These are phyloP conservation scores for Porites rus DNA, from an alignment of 92 coral and sea anemone genomes.

Conservation along the genomic window DNA sequence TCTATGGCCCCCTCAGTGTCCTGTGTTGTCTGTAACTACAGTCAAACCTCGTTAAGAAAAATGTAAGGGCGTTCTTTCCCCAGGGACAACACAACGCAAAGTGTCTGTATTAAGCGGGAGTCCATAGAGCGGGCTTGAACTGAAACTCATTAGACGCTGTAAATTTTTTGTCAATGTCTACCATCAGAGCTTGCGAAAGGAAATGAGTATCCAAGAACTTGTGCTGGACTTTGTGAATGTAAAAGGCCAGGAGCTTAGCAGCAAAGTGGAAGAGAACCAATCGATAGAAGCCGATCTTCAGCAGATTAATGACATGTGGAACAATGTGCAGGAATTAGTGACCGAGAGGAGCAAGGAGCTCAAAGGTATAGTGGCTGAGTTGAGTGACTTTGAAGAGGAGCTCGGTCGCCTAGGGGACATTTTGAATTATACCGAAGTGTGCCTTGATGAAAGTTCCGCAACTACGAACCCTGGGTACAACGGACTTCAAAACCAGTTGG, in stretches of 20 bases:
- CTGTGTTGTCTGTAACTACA: no score
- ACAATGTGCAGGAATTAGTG: conserved; percentile 66
- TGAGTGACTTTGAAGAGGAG: conserved; percentile 78
- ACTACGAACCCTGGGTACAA: conserved; percentile 76
- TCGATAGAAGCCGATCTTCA: conserved; percentile 82
- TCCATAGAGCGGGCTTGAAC: no score
- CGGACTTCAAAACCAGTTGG: conserved; percentile 86
- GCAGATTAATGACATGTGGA: conserved; percentile 85
- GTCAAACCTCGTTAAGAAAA: no score
- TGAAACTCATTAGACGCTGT: not conserved
- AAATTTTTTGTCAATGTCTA: not conserved
- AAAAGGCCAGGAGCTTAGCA: conserved; percentile 88
- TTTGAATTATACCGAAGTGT: conserved; percentile 85
- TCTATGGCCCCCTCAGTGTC: no score
- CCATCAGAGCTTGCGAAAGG: conserved; percentile 74
- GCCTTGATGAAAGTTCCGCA: conserved; percentile 76
- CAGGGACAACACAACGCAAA: no score
- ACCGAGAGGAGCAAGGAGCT: conserved; percentile 67
- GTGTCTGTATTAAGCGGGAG: no score
- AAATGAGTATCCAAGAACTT: conserved; percentile 89
- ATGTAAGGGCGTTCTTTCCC: no score
- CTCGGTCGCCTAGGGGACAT: conserved; percentile 76
- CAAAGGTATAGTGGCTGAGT: conserved; percentile 68
- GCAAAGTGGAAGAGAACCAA: conserved; percentile 71
- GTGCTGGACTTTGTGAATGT: conserved; percentile 89